Evolutionary conservation across 2,113 vertebrate species (phyloP).

Genomic region (Porphyrio hochstetteri): DNA sequence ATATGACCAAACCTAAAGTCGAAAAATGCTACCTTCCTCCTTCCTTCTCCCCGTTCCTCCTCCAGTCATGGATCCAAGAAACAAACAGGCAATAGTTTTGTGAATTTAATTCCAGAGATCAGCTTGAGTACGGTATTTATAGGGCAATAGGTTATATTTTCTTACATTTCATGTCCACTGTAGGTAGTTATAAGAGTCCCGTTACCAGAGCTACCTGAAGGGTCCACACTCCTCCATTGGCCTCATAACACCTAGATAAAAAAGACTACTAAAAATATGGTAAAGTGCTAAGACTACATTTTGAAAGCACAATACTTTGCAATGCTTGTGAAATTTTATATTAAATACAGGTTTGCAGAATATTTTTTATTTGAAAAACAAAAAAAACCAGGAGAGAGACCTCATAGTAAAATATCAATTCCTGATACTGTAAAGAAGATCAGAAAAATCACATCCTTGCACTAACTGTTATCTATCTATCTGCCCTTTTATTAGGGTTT

Average conservation of each 20-base stretch:
- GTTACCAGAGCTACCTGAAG: background rate
- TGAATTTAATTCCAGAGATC: constrained; percentile 2
- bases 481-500: background rate
- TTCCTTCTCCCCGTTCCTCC: too few species aligned
- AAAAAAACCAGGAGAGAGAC: background rate
- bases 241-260: fast-evolving
- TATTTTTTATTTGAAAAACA: background rate
- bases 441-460: background rate
- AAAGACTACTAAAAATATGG: background rate
- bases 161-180: background rate
- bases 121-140: background rate
- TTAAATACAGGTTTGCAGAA: background rate
- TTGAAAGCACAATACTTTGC: background rate
- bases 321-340: background rate
- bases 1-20: constrained; percentile 1
- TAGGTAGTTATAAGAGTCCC: background rate
- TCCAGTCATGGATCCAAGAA: background rate
- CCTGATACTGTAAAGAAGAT: background rate
- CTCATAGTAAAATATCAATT: background rate
- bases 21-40: background rate
- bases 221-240: background rate
- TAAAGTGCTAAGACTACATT: background rate
- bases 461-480: background rate
- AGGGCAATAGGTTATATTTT: background rate
- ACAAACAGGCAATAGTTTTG: background rate